Evolutionary conservation across 2,888 invertebrate genomes (phyloP), one percentile per base, ranked within the genome.

Genomic region (Tenthredo livida): DNA sequence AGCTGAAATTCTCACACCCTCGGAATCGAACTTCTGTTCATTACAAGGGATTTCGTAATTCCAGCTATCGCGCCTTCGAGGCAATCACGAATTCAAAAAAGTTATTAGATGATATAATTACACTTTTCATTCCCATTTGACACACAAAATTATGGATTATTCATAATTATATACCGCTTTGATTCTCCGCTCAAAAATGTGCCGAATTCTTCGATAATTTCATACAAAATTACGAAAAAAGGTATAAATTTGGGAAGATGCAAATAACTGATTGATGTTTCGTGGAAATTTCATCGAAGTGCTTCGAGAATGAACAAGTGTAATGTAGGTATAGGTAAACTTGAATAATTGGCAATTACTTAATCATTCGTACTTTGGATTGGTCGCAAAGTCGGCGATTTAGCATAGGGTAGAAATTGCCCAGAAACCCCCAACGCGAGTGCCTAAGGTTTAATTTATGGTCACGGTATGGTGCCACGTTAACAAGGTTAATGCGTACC

Each of bases 401-500:
- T 29, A 29, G 3, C 43, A 10, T n/a, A 21, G 50, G 54, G 33
- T 54, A n/a, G 77, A 25, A 77, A 54, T 77, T 77, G 17, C 29
- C 77, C 29, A 58, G 77, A 77, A 77, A 0, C 50, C 4, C 9
- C 17, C 17, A 77, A 29, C 54, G 12, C 77, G 50, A 25, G 77
- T 43, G 50, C 21, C 54, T 77, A 33, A 12, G 54, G 77, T 50
- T 77, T 54, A 77, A 77, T 54, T 77, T 77, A 77, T 77, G 77
- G 54, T 50, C 29, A 33, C 50, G 40, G 77, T 77, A 29, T 77
- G 77, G 77, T 33, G 50, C 77, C 77, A n/a, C 77, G 50, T 50
- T 50, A 77, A 77, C 54, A 77, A 54, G 77, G 77, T 77, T 54
- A 58, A 77, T 54, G 29, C 50, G 50, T 29, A 54, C 50, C 77